Evolutionary conservation across 64 coral and sea anemone genomes (phyloP).

Genomic region (Anthopleura sola): DNA sequence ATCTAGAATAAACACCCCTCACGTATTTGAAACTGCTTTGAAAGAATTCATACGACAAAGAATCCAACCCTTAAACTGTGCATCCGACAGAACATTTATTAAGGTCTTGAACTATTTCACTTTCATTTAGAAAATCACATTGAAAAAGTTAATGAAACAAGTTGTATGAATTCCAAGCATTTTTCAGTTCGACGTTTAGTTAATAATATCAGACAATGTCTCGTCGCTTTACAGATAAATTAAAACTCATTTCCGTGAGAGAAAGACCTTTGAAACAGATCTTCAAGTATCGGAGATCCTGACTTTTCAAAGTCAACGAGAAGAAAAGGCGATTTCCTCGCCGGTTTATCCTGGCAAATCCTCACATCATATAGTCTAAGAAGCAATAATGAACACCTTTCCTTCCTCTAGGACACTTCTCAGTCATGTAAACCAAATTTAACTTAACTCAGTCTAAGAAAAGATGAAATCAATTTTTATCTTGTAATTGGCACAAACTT

Average conservation of each 20-base stretch:
- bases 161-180: neutral
- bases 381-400: neutral
- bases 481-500: neutral
- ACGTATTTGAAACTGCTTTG: neutral
- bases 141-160: constrained; percentile 1
- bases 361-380: neutral
- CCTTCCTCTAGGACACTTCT: neutral
- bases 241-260: constrained; percentile 16
- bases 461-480: neutral
- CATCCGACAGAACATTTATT: neutral
- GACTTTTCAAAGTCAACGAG: neutral
- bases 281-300: neutral
- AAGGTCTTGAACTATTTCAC: neutral
- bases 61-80: neutral
- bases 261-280: constrained; percentile 20
- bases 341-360: neutral
- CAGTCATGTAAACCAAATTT: too few species aligned
- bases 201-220: constrained; percentile 14
- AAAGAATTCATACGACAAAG: neutral
- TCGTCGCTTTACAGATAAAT: constrained; percentile 8
- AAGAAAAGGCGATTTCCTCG: neutral
- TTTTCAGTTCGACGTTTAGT: constrained; percentile 8
- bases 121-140: neutral
- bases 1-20: constrained; percentile 6
- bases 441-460: neutral